Evolutionary conservation across 2,888 invertebrate genomes (phyloP).

Genomic region (Cataglyphis altisquamis): DNA sequence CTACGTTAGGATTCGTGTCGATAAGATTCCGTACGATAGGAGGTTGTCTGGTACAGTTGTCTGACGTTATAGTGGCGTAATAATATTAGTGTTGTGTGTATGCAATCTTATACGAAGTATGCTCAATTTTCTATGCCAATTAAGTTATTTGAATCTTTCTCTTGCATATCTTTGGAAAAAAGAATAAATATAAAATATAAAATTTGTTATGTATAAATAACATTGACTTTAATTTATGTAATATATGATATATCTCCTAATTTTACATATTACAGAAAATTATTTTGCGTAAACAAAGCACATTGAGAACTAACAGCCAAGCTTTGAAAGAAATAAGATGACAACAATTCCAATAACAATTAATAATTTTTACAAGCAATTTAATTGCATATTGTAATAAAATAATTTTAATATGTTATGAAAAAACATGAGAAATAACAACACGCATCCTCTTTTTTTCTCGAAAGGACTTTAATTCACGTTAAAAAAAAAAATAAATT

Average conservation of each 20-base stretch:
- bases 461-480: conserved; percentile 15
- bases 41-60: neutral
- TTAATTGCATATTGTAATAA: neutral
- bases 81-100: neutral
- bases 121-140: conserved; percentile 6
- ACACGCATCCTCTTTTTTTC: neutral
- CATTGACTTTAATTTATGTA: neutral
- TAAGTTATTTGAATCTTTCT: conserved; percentile 20
- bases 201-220: neutral
- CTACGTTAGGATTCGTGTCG: neutral
- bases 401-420: neutral
- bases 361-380: conserved; percentile 3
- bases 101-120: neutral
- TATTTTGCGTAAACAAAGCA: conserved; percentile 2
- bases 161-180: neutral
- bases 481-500: neutral
- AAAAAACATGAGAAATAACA: neutral
- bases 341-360: neutral
- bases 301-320: neutral
- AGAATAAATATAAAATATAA: conserved; percentile 12
- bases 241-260: conserved; percentile 3
- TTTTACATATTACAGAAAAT: neutral
- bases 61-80: conserved; percentile 35
- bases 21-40: neutral
- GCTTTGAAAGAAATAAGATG: neutral